Evolutionary conservation across 2,888 invertebrate species (phyloP), one percentile per base, ranked within the genome.

Genomic region (Chrysomela aeneicollis): DNA sequence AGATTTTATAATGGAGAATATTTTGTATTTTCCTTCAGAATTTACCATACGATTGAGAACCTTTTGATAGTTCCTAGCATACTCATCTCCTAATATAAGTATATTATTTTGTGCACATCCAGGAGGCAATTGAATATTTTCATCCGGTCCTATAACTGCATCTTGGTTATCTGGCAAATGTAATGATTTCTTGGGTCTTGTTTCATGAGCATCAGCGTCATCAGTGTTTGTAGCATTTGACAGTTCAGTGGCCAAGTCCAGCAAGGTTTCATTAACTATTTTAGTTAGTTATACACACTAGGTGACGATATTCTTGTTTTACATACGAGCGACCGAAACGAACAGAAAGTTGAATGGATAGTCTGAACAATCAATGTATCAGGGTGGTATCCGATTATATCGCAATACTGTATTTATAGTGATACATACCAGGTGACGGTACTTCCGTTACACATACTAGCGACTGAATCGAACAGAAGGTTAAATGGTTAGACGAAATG

Each of bases 31-130:
- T 51, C 22, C 19, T 51, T 51, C 26, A 26, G 6, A 51, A 51
- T 51, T 51, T 9, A 51, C 52, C 26, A 52, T 52, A 32, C 30
- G 12, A 52, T 52, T 30, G 32, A 52, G 26, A 52, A 52, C 52
- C 32, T 52, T 15, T 22, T 17, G 26, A 52, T 17, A 52, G 52
- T 52, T 30, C 1, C 21, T 51, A 52, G 52, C 52, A 30, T 52
- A 52, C 32, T 30, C 32, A 52, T 52, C 32, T 52, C 52, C 52
- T 26, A 52, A 52, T 5, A 26, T 26, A 9, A 42, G 42, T 2
- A 42, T 42, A 42, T 42, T 42, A 42, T 9, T 42, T 42, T 42
- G 17, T 42, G n/a, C 42, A n/a, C n/a, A n/a, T n/a, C n/a, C n/a
- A n/a, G n/a, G n/a, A n/a, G n/a, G n/a, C n/a, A 42, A 3, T 5